A percentile compares a stretch with the other conserved stretches of the same genome.
Evolutionary conservation across 2,888 invertebrate genomes (phyloP).

Genomic region (Drosophila picticornis): DNA sequence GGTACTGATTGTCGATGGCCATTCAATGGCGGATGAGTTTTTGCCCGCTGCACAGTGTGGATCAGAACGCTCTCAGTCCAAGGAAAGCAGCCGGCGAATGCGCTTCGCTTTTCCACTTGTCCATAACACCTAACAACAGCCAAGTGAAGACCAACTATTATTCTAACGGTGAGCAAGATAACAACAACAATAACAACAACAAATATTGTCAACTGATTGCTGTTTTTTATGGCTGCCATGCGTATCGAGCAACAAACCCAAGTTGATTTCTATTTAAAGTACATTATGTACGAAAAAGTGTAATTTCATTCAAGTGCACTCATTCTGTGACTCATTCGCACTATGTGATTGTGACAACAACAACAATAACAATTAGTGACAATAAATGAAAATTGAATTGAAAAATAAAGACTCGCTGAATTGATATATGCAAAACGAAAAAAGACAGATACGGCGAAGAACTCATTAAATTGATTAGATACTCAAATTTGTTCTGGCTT

Average conservation of each 20-base stretch:
- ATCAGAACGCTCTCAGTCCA: slow-evolving; percentile 54
- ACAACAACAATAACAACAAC: slow-evolving; percentile 9
- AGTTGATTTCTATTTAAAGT: slow-evolving; percentile 11
- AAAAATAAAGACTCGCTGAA: slow-evolving; percentile 2
- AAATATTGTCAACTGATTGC: neutral
- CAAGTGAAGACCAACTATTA: slow-evolving; percentile 9
- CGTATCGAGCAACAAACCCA: slow-evolving; percentile 25
- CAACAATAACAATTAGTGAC: slow-evolving; percentile 13
- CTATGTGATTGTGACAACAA: slow-evolving; percentile 27
- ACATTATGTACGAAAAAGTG: slow-evolving; percentile 29
- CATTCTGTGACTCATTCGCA: slow-evolving; percentile 52
- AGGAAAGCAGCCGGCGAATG: slow-evolving; percentile 60
- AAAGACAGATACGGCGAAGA: slow-evolving; percentile 13
- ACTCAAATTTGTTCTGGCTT: slow-evolving; percentile 23
- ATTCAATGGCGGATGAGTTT: slow-evolving; percentile 53
- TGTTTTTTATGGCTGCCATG: slow-evolving; percentile 41
- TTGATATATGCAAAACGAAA: slow-evolving; percentile 36
- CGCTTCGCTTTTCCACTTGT: slow-evolving; percentile 43
- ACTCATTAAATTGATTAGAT: slow-evolving; percentile 76
- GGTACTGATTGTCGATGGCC: slow-evolving; percentile 52
- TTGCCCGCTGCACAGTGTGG: slow-evolving; percentile 16
- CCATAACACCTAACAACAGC: neutral
- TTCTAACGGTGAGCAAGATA: slow-evolving; percentile 65
- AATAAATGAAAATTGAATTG: slow-evolving; percentile 24
- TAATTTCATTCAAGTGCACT: slow-evolving; percentile 47